A percentile compares a stretch with the other conserved stretches of the same genome.
These are phyloP conservation scores for Papilio gigon DNA, from an alignment of 2,888 invertebrate species.

Conservation along the genomic window DNA sequence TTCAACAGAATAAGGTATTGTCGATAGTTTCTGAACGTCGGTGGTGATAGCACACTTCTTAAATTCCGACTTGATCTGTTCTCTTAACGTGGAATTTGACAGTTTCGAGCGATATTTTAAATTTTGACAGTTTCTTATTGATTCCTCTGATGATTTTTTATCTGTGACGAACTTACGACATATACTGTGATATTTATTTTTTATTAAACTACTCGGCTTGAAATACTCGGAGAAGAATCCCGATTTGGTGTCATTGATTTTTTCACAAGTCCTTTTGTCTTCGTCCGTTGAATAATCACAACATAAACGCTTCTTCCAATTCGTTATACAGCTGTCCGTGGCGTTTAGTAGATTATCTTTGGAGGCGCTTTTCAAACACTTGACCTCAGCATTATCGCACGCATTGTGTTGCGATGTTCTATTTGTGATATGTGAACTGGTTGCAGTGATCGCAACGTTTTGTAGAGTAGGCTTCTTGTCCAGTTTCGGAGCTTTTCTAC, in stretches of 20 bases:
- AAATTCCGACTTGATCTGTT: neutral
- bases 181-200: conserved; percentile 26
- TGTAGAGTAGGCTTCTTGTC: conserved; percentile 12
- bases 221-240: conserved; percentile 6
- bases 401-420: neutral
- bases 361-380: conserved; percentile 13
- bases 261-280: conserved; percentile 3
- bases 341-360: neutral
- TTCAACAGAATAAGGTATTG: conserved; percentile 6
- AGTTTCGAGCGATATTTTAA: neutral
- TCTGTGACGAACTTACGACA: conserved; percentile 18
- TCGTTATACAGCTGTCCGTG: conserved; percentile 9
- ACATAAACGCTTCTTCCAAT: conserved; percentile 7
- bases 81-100: neutral
- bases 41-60: conserved; percentile 28
- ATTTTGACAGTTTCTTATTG: conserved; percentile 2
- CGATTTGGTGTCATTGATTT: conserved; percentile 17
- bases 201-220: conserved; percentile 27
- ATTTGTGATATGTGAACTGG: neutral
- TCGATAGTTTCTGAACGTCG: conserved; percentile 27
- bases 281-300: neutral
- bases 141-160: conserved; percentile 26
- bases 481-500: neutral
- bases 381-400: neutral
- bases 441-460: conserved; percentile 5